Evolutionary conservation across 2,113 vertebrate species (phyloP).

Genomic region (Amia ocellicauda): DNA sequence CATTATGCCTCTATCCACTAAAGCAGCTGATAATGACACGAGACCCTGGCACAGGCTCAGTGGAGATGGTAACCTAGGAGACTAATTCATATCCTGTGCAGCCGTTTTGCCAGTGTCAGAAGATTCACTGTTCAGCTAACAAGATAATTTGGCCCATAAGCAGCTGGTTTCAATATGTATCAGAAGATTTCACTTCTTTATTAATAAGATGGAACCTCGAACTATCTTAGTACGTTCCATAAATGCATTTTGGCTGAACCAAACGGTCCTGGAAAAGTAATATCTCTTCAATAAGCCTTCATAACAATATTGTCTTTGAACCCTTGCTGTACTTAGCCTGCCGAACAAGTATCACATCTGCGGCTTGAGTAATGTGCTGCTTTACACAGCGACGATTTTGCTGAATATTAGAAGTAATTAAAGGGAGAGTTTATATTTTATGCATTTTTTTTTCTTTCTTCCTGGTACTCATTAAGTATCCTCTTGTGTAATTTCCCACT

Average conservation of each 20-base stretch:
- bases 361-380: constrained; percentile 28
- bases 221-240: too few relatives aligned
- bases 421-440: constrained; percentile 40
- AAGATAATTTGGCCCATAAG: constrained; percentile 43
- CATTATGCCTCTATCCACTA: constrained; percentile 48
- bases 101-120: constrained; percentile 40
- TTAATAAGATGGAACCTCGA: constrained; percentile 2
- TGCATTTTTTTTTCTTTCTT: constrained; percentile 42
- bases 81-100: constrained; percentile 68
- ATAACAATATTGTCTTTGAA: background rate
- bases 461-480: constrained; percentile 63
- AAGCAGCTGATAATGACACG: constrained; percentile 72
- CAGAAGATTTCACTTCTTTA: constrained; percentile 14
- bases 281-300: background rate
- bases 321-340: background rate
- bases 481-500: constrained; percentile 44
- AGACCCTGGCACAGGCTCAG: constrained; percentile 63
- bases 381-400: constrained; percentile 18
- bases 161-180: constrained; percentile 30
- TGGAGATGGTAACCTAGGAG: constrained; percentile 68
- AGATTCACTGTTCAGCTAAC: constrained; percentile 45
- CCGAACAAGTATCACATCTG: constrained; percentile 9
- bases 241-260: background rate
- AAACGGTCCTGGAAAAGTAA: background rate
- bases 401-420: constrained; percentile 37